A percentile compares a stretch with the other conserved stretches of the same genome.
phyloP scores from a whole-genome alignment of 1,140 invertebrate genomes.

The Cotesia vestalis region DNA sequence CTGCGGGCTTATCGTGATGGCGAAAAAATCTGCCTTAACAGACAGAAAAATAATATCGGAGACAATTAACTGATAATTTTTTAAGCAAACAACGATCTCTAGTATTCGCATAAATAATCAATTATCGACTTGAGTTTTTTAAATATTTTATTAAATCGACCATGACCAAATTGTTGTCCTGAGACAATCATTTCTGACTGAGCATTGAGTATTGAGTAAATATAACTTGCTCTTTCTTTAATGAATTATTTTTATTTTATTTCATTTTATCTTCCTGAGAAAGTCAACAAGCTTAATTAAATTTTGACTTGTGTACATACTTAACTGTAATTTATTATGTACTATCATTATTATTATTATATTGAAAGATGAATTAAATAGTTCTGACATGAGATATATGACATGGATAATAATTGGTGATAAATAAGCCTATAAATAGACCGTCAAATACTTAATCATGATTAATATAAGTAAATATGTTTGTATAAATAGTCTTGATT shows the following conservation, averaged over 20 bases:
- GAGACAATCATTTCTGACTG: background rate
- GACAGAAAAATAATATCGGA: too few relatives aligned
- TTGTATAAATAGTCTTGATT: too few relatives aligned
- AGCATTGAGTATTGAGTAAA: background rate
- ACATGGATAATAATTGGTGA: background rate
- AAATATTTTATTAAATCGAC: background rate
- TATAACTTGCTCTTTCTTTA: background rate
- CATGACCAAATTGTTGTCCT: constrained; percentile 9
- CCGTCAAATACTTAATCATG: background rate
- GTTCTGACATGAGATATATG: background rate
- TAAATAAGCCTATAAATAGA: constrained; percentile 15
- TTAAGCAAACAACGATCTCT: too few relatives aligned
- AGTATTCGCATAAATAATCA: too few relatives aligned
- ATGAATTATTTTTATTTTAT: background rate
- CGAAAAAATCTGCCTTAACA: too few relatives aligned
- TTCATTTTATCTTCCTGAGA: background rate
- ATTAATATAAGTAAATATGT: too few relatives aligned
- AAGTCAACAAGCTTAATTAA: background rate
- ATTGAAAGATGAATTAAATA: too few relatives aligned
- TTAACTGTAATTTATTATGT: constrained; percentile 1
- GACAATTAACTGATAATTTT: too few relatives aligned
- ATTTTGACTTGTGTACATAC: background rate
- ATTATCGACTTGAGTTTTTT: too few relatives aligned
- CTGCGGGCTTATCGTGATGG: too few relatives aligned
- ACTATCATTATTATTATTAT: background rate